Conservation (phyloP, 92 coral and sea anemone genomes). For the Phenganax stokvisi region DNA sequence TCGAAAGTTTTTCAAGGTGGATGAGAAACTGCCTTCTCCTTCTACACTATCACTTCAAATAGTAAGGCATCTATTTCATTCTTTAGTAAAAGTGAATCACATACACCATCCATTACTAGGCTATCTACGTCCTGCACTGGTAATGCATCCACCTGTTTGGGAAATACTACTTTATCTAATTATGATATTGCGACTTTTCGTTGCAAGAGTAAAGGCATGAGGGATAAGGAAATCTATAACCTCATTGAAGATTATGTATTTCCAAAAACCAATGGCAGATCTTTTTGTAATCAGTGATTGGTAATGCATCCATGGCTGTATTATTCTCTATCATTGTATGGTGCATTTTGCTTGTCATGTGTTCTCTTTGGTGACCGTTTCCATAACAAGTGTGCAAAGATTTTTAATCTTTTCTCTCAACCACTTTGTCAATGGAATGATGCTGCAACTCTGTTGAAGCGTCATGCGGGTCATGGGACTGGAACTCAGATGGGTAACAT, state of each 20-base stretch:
- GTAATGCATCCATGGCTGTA: constrained; percentile 5
- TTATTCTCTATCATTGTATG: constrained; percentile 13
- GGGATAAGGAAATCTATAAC: not conserved
- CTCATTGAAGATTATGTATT: constrained; percentile 2
- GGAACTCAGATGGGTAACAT: not conserved
- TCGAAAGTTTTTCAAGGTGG: too few relatives aligned
- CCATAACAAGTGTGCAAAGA: not conserved
- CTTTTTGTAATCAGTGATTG: constrained; percentile 10
- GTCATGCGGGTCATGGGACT: not conserved
- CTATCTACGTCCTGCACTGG: too few relatives aligned
- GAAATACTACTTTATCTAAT: too few relatives aligned
- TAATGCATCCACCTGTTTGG: too few relatives aligned
- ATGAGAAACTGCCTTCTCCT: too few relatives aligned
- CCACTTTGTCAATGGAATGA: not conserved
- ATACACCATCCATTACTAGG: too few relatives aligned
- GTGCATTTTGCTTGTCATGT: constrained; percentile 20
- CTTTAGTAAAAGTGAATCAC: not conserved
- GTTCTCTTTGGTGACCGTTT: constrained; percentile 8
- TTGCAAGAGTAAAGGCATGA: not conserved
- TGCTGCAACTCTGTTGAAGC: not conserved
- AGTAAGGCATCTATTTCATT: too few relatives aligned
- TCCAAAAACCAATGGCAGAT: constrained; percentile 12
- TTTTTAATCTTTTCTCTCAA: not conserved
- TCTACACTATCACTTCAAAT: too few relatives aligned
- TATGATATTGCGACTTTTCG: not conserved